Evolutionary conservation across 2,888 invertebrate species (phyloP).

Genomic region (Celastrina argiolus): DNA sequence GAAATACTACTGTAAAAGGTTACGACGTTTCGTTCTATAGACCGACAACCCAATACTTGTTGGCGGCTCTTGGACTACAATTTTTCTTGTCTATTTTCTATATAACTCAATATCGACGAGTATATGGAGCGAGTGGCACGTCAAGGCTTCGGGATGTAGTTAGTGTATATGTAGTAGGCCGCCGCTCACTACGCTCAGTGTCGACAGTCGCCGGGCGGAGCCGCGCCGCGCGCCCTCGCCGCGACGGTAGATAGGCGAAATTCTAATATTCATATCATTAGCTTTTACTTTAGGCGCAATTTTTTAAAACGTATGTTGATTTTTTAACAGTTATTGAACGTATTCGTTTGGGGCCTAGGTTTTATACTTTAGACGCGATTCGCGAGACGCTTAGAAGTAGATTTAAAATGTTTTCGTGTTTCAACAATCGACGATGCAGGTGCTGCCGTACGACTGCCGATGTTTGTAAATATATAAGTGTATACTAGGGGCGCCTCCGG

Average conservation of each 20-base stretch:
- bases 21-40: neutral
- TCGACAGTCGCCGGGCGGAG: slow-evolving; percentile 38
- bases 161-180: neutral
- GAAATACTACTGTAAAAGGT: neutral
- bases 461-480: slow-evolving; percentile 68
- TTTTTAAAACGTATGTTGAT: slow-evolving; percentile 58
- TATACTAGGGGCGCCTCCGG: slow-evolving; percentile 48
- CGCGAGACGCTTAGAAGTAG: slow-evolving; percentile 40
- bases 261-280: slow-evolving; percentile 76
- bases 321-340: slow-evolving; percentile 53
- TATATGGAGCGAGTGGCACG: slow-evolving; percentile 31
- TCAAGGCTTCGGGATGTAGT: neutral
- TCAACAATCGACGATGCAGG: slow-evolving; percentile 60
- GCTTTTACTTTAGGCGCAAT: slow-evolving; percentile 72
- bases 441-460: slow-evolving; percentile 62
- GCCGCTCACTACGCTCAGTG: slow-evolving; percentile 47
- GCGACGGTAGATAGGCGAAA: slow-evolving; percentile 73
- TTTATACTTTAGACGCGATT: slow-evolving; percentile 50
- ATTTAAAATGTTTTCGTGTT: slow-evolving; percentile 55
- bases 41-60: neutral
- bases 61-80: slow-evolving; percentile 32
- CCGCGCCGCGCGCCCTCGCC: slow-evolving; percentile 43
- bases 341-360: slow-evolving; percentile 59
- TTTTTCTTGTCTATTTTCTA: slow-evolving; percentile 56
- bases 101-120: slow-evolving; percentile 43